Evolutionary conservation across 2,797 vertebrate species (phyloP).

Genomic region (Erpetoichthys calabaricus): DNA sequence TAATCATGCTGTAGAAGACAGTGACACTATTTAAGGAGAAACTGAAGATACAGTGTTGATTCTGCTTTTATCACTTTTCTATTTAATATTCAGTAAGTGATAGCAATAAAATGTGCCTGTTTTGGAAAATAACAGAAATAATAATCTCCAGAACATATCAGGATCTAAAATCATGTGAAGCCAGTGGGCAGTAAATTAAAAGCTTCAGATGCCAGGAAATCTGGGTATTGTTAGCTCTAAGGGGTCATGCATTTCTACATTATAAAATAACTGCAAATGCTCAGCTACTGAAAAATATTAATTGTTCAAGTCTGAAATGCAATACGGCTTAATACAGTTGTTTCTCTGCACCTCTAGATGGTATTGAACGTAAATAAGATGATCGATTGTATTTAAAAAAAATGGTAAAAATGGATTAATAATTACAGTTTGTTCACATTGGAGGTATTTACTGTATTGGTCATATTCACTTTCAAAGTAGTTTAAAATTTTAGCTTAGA

Average conservation of each 20-base stretch:
- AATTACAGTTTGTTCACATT: no score
- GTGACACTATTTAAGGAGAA: slow-evolving; percentile 48
- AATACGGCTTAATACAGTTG: slow-evolving; percentile 50
- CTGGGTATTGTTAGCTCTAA: slow-evolving; percentile 48
- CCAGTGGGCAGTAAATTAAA: slow-evolving; percentile 69
- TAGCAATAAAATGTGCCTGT: slow-evolving; percentile 54
- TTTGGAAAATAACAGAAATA: slow-evolving; percentile 56
- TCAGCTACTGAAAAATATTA: slow-evolving; percentile 52
- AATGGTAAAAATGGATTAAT: no score
- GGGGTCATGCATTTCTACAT: slow-evolving; percentile 30
- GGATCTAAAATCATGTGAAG: slow-evolving; percentile 51
- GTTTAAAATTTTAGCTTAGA: no score
- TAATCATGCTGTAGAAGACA: slow-evolving; percentile 31
- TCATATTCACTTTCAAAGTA: no score
- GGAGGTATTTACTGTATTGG: no score
- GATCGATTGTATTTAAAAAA: no score
- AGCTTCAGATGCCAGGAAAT: slow-evolving; percentile 60
- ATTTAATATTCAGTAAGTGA: slow-evolving; percentile 49
- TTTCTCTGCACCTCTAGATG: slow-evolving; percentile 15
- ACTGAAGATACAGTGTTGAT: slow-evolving; percentile 61
- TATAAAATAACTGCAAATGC: slow-evolving; percentile 42
- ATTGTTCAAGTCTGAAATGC: slow-evolving; percentile 58
- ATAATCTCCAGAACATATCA: slow-evolving; percentile 67
- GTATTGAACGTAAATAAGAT: no score
- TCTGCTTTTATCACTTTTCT: slow-evolving; percentile 35